Evolutionary conservation across 2,113 vertebrate species (phyloP).

Genomic region (Suncus etruscus): DNA sequence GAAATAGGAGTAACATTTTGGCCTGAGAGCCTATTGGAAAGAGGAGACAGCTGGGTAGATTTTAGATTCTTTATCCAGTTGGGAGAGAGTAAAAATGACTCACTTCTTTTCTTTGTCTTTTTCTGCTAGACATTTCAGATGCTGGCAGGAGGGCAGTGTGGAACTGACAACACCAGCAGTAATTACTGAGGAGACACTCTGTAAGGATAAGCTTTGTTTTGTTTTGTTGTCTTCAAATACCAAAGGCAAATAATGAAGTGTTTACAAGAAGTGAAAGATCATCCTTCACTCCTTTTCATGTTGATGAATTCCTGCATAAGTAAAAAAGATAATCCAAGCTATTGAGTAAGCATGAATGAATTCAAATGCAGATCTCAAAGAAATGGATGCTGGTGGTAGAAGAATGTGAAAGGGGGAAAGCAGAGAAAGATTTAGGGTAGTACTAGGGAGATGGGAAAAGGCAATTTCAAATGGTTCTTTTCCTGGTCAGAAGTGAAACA

Average conservation of each 20-base stretch:
- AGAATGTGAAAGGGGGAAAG: too few species aligned
- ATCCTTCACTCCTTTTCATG: constrained; percentile 38
- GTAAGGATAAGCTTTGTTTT: constrained; percentile 61
- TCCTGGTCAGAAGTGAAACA: background rate
- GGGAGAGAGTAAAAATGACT: constrained; percentile 45
- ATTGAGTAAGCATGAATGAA: constrained; percentile 37
- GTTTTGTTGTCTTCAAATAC: constrained; percentile 71
- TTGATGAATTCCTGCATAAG: constrained; percentile 53
- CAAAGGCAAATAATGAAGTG: constrained; percentile 75
- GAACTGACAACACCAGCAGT: constrained; percentile 43
- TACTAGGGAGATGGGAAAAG: background rate
- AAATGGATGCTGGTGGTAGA: background rate
- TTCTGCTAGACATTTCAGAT: constrained; percentile 40
- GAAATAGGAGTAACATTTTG: background rate
- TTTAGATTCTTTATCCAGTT: constrained; percentile 4
- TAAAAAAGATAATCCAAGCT: constrained; percentile 41
- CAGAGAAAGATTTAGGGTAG: background rate
- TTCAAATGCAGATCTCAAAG: constrained; percentile 15
- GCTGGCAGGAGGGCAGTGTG: constrained; percentile 64
- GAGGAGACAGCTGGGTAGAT: constrained; percentile 34
- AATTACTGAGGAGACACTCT: constrained; percentile 66
- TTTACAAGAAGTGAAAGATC: constrained; percentile 64
- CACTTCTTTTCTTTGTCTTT: constrained; percentile 44
- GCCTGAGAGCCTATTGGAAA: background rate
- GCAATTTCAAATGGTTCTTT: background rate